phyloP scores from a whole-genome alignment of 1,140 invertebrate species.

The Drosophila sulfurigaster region DNA sequence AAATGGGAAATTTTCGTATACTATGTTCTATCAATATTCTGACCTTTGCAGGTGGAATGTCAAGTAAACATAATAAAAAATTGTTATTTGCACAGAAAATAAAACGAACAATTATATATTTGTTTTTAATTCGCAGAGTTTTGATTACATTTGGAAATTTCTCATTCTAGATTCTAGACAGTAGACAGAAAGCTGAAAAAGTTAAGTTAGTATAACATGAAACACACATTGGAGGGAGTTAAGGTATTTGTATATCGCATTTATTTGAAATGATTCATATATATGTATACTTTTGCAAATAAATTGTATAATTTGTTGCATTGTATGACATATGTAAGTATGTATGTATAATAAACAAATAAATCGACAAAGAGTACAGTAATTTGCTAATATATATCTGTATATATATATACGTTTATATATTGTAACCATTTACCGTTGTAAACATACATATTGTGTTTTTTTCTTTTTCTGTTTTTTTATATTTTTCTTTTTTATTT shows the following conservation, averaged over 20 bases:
- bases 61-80: constrained; percentile 39
- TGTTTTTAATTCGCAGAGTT: constrained; percentile 21
- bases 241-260: constrained; percentile 76
- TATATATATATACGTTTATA: constrained; percentile 41
- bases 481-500: constrained; percentile 54
- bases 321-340: constrained; percentile 44
- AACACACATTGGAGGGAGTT: background rate
- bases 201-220: background rate
- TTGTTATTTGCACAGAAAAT: constrained; percentile 66
- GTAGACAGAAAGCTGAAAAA: background rate
- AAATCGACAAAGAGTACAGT: constrained; percentile 65
- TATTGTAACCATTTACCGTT: constrained; percentile 66
- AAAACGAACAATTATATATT: constrained; percentile 14
- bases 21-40: constrained; percentile 1
- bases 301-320: constrained; percentile 60
- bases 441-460: constrained; percentile 62
- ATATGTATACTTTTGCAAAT: constrained; percentile 70
- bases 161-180: background rate
- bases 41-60: background rate
- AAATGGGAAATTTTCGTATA: background rate
- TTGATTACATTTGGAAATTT: background rate
- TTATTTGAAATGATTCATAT: constrained; percentile 77
- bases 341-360: constrained; percentile 57
- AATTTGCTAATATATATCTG: constrained; percentile 54
- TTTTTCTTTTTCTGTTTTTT: constrained; percentile 47